phyloP scores from a whole-genome alignment of 2,113 vertebrate species.

The Hassar affinis region DNA sequence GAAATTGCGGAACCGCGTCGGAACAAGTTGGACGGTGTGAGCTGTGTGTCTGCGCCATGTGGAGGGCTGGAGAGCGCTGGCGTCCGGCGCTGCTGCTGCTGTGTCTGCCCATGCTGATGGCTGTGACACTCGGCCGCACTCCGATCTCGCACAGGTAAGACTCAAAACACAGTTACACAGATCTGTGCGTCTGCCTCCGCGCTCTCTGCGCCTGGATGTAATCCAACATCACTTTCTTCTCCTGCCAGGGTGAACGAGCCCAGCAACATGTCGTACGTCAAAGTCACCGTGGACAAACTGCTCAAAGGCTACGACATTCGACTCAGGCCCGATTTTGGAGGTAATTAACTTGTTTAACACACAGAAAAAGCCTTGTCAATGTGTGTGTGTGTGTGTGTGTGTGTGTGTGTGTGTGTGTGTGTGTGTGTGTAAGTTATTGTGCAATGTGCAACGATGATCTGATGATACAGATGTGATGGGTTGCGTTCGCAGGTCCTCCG shows the following conservation, averaged over 20 bases:
- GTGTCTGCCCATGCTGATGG: slow-evolving; percentile 74
- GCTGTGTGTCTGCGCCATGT: slow-evolving; percentile 70
- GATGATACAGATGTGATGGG: slow-evolving; percentile 32
- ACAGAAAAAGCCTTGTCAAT: slow-evolving; percentile 9
- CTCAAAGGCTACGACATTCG: slow-evolving; percentile 88
- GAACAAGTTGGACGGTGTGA: slow-evolving; percentile 70
- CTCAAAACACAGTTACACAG: background rate
- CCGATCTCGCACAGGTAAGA: slow-evolving; percentile 81
- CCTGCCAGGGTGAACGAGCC: slow-evolving; percentile 76
- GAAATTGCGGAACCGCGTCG: slow-evolving; percentile 70
- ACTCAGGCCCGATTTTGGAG: slow-evolving; percentile 85
- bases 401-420: no score
- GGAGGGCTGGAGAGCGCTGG: slow-evolving; percentile 68
- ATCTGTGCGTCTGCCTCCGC: background rate
- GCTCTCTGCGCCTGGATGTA: background rate
- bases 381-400: no score
- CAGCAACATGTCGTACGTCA: slow-evolving; percentile 88
- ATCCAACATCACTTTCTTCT: slow-evolving; percentile 57
- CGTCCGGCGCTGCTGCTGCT: slow-evolving; percentile 69
- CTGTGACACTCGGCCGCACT: slow-evolving; percentile 71
- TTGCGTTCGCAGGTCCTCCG: slow-evolving; percentile 77
- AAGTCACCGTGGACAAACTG: slow-evolving; percentile 84
- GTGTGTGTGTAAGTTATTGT: background rate
- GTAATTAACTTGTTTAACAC: slow-evolving; percentile 64
- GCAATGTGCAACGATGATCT: background rate